These are phyloP conservation scores for Electrona antarctica DNA, from an alignment of 2,113 vertebrate genomes.

Conservation along the genomic window DNA sequence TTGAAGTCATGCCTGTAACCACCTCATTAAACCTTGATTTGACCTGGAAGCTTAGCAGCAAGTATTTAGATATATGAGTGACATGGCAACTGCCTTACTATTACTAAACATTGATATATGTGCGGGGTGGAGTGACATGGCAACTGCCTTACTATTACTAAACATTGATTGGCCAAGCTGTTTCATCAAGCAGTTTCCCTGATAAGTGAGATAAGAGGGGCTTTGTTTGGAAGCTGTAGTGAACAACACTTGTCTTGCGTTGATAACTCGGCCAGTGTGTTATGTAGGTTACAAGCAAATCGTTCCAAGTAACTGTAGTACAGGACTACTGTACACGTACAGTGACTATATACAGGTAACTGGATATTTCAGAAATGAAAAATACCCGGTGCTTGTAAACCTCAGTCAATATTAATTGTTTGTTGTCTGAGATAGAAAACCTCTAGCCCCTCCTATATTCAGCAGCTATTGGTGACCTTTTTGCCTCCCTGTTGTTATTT, in stretches of 20 bases:
- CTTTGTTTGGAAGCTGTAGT: slow-evolving; percentile 39
- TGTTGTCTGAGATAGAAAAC: no score
- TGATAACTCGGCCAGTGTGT: slow-evolving; percentile 12
- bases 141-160: slow-evolving; percentile 30
- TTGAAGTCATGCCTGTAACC: not conserved
- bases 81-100: slow-evolving; percentile 29
- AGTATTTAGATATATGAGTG: slow-evolving; percentile 26
- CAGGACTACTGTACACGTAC: no score
- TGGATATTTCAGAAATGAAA: no score
- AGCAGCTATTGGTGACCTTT: no score
- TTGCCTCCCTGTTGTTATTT: no score
- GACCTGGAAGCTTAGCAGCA: slow-evolving; percentile 24
- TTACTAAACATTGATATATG: slow-evolving; percentile 26
- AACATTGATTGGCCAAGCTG: slow-evolving; percentile 14
- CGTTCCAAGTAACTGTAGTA: not conserved
- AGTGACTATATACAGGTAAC: no score
- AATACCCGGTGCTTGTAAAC: no score
- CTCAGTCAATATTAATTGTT: no score
- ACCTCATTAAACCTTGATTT: slow-evolving; percentile 15
- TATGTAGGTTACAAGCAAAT: slow-evolving; percentile 30
- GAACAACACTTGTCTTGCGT: slow-evolving; percentile 10
- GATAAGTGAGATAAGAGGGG: slow-evolving; percentile 53
- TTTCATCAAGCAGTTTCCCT: slow-evolving; percentile 22
- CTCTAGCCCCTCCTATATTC: no score
- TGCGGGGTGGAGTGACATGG: slow-evolving; percentile 1